Evolutionary conservation across 1,140 invertebrate genomes (phyloP).

Genomic region (Procambarus virginalis): DNA sequence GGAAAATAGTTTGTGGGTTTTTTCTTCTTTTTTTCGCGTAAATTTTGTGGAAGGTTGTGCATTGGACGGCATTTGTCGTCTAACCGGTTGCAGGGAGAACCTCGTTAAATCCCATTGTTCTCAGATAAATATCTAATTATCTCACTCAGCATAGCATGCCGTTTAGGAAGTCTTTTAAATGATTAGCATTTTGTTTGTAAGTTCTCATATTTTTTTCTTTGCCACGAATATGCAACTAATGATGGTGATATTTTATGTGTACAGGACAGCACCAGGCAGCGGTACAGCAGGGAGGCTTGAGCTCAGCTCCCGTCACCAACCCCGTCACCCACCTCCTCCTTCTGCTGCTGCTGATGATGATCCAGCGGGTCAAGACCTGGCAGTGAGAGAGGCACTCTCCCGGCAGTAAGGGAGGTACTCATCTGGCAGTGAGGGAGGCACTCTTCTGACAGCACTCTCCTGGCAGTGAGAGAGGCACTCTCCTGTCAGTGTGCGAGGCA

Average conservation of each 20-base stretch:
- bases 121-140: too few relatives aligned
- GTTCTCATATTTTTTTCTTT: too few relatives aligned
- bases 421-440: background rate
- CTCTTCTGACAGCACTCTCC: background rate
- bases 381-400: background rate
- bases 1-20: too few relatives aligned
- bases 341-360: background rate
- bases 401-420: background rate
- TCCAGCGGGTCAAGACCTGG: background rate
- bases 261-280: conserved; percentile 24
- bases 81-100: too few relatives aligned
- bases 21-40: too few relatives aligned
- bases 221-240: background rate
- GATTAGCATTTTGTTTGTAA: too few relatives aligned
- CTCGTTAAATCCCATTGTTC: too few relatives aligned
- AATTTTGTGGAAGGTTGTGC: too few relatives aligned
- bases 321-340: conserved; percentile 20
- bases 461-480: background rate
- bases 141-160: too few relatives aligned
- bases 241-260: background rate
- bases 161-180: too few relatives aligned
- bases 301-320: background rate
- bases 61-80: too few relatives aligned
- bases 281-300: conserved; percentile 17
- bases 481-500: background rate